Conservation (phyloP, 2,113 vertebrate species). For the Cranoglanis bouderius region DNA sequence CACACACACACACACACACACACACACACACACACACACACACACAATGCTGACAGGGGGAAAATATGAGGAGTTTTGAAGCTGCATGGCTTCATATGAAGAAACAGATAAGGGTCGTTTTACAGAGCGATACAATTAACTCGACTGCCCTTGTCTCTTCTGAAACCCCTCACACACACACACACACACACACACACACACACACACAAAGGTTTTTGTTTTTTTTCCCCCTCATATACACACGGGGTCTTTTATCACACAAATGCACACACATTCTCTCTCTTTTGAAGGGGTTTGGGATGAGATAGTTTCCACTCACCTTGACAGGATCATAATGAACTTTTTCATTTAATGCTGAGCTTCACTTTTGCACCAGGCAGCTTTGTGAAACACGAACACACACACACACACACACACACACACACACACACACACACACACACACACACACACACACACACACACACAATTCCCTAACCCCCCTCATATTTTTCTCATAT, state of each 20-base stretch:
- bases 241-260: slow-evolving; percentile 61
- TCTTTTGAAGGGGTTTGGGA: background rate
- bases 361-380: slow-evolving; percentile 41
- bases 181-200: slow-evolving; percentile 3
- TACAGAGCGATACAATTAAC: slow-evolving; percentile 69
- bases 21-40: slow-evolving; percentile 36
- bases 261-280: background rate
- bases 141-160: slow-evolving; percentile 63
- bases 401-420: background rate
- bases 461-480: background rate
- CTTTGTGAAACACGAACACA: background rate
- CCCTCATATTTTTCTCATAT: background rate
- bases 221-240: slow-evolving; percentile 14
- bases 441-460: background rate
- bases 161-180: slow-evolving; percentile 8
- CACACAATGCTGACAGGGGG: slow-evolving; percentile 56
- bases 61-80: slow-evolving; percentile 58
- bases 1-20: slow-evolving; percentile 52
- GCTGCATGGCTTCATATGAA: slow-evolving; percentile 56
- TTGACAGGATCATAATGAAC: slow-evolving; percentile 41
- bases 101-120: slow-evolving; percentile 69
- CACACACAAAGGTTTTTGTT: slow-evolving; percentile 6
- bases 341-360: slow-evolving; percentile 55
- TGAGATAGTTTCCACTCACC: slow-evolving; percentile 6
- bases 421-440: background rate